Percentiles rank a stretch among this genome's conserved stretches.
Conservation (phyloP, 35 echinoderm and acorn worm genomes). For the Acanthaster planci region DNA sequence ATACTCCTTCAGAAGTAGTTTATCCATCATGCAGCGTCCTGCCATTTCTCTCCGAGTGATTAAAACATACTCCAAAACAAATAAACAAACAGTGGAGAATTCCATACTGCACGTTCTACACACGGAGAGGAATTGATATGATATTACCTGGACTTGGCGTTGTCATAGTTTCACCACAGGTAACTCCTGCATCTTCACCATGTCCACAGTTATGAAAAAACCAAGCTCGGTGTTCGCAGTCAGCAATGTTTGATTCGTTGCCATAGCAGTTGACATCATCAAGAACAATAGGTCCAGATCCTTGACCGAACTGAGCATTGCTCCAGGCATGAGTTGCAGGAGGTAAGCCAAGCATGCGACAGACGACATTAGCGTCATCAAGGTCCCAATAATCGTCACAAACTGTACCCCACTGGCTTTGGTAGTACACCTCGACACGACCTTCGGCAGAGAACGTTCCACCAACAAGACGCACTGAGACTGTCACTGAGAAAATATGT, state of each 20-base stretch:
- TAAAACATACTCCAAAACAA: no score
- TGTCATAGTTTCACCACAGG: not conserved
- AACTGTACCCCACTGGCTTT: constrained; percentile 48
- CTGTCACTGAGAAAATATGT: no score
- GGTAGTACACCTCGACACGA: constrained; percentile 35
- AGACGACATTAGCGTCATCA: constrained; percentile 38
- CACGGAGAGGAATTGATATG: no score
- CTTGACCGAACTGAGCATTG: not conserved
- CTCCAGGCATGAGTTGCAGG: not conserved
- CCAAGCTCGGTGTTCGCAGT: not conserved
- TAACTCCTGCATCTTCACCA: not conserved
- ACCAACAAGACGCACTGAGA: constrained; percentile 35
- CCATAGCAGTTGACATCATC: constrained; percentile 12
- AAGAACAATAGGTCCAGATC: not conserved
- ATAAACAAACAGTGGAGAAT: no score
- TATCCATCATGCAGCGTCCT: no score
- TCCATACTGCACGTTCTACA: no score
- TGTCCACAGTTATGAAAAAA: constrained; percentile 3
- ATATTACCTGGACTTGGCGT: no score
- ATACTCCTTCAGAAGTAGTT: no score
- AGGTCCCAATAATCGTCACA: constrained; percentile 53
- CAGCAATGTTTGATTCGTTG: not conserved
- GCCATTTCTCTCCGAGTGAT: no score
- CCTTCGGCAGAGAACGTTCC: constrained; percentile 20
- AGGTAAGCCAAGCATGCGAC: constrained; percentile 36